Evolutionary conservation across 2,888 invertebrate species (phyloP), one percentile per base, ranked within the genome.

Genomic region (Drosophila austrosaltans): DNA sequence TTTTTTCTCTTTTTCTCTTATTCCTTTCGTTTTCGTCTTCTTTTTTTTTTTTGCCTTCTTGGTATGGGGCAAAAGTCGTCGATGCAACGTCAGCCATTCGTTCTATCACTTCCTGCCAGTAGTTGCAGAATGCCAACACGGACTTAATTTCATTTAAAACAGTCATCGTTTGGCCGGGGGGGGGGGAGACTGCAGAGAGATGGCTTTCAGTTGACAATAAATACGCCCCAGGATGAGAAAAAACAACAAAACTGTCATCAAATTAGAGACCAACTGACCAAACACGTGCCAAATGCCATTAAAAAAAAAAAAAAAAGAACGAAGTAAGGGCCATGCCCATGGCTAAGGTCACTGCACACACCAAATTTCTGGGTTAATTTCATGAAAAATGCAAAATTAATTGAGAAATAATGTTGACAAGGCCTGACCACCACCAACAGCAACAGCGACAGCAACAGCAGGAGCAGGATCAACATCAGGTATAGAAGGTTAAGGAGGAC

Each of bases 371-470:
- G 83, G 87, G 78, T 88, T 88, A 90, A 89, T 88, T 89, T 89
- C 77, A 83, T 90, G 90, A 91, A 90, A 90, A 90, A 91, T 90
- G 82, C 79, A 85, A 84, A 86, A 91, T 91, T 91, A 90, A 91
- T 91, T 91, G 90, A 83, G 87, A 85, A 90, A 91, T 89, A 90
- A 89, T 90, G 91, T 82, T 91, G 91, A 90, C 90, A 89, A 79
- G 85, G 78, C 79, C 83, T 89, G 89, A 89, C 91, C 91, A 84
- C 87, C 81, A 76, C 75, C 76, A 44, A 6, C 44, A 44, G 6
- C 44, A 48, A 64, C 56, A 63, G 57, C 10, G 44, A 30, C 60
- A 60, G 44, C 58, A 53, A 48, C 25, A 53, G 42, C 20, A 54
- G n/a, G 32, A 57, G 25, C 16, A 7, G 40, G 67, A 79, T 48